Percentiles rank a stretch among this genome's conserved stretches.
These are phyloP conservation scores for Tetranychus cinnabarinus DNA, from an alignment of 1,140 invertebrate species.

Conservation along the genomic window DNA sequence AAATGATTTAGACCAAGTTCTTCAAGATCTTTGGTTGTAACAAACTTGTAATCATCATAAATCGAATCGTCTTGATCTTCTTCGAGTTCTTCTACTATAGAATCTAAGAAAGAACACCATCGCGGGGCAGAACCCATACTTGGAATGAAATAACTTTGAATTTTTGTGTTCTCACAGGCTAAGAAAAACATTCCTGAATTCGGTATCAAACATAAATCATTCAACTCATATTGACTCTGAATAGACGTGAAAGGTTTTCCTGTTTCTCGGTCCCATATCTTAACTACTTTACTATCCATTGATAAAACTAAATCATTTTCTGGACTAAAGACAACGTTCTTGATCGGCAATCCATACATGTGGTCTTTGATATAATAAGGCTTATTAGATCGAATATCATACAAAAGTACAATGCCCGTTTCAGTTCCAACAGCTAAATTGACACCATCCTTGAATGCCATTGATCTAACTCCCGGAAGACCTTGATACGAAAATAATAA, in stretches of 20 bases:
- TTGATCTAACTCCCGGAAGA: conserved; percentile 49
- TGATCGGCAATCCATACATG: conserved; percentile 75
- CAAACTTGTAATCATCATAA: background rate
- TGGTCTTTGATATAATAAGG: conserved; percentile 82
- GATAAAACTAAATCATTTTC: conserved; percentile 60
- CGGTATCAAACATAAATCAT: conserved; percentile 27
- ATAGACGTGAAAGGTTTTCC: conserved; percentile 81
- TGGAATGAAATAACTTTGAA: conserved; percentile 35
- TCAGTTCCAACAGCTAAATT: conserved; percentile 72
- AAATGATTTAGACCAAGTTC: conserved; percentile 70
- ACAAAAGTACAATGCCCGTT: conserved; percentile 67
- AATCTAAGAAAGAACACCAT: background rate
- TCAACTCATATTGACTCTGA: conserved; percentile 26
- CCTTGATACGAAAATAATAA: background rate
- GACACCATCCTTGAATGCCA: conserved; percentile 56
- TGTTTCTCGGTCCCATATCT: conserved; percentile 78
- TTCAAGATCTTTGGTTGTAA: too few relatives aligned
- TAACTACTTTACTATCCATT: conserved; percentile 70
- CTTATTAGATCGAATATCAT: conserved; percentile 75
- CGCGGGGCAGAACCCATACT: background rate
- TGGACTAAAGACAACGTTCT: conserved; percentile 59
- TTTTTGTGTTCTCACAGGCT: conserved; percentile 79
- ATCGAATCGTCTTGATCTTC: background rate
- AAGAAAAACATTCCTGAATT: conserved; percentile 62
- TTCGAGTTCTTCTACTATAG: conserved; percentile 18